Evolutionary conservation across 2,113 vertebrate genomes (phyloP), one percentile per base, ranked within the genome.

Genomic region (Limnothrissa miodon): DNA sequence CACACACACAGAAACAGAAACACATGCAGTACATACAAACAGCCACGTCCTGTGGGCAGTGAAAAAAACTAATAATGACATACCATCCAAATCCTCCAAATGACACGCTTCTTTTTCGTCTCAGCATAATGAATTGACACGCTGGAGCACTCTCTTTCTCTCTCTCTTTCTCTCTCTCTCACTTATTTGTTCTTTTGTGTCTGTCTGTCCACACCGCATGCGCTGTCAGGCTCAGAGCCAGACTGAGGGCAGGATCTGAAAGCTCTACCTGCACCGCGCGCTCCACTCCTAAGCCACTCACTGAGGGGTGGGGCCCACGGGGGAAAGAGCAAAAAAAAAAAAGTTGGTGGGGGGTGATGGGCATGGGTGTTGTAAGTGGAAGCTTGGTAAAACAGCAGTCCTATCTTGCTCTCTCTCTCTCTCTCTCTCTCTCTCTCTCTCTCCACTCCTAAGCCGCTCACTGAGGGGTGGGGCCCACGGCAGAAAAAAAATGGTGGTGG

Each of bases 31-130:
- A 17, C 44, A 0, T 59, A 36, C 23, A 70, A 6, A 44, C 48
- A 36, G 25, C 48, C 3, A 70, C n/a, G 33, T 46, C 17, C 8
- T 83, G 46, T 29, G 29, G 29, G 21, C 39, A 62, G 19, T 23
- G n/a, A 81, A 36, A 17, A n/a, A 53, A 70, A 86, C 82, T 25
- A 81, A 87, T 87, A 2, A 25, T 19, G 84, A 96, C 96, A 85
- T 95, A 98, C 98, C 98, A 97, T 94, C 97, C 96, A 0, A 96
- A 97, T 87, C 98, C 98, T 82, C 97, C 96, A 85, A 99, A 99
- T 66, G 98, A 98, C 89, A 99, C 93, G 11, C 97, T 99, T 92
- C 98, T 96, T 86, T 95, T 98, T 80, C 97, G 95, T 86, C 95
- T 94, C 92, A 96, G 95, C 97, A 99, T 98, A 85, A 84, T 86